A percentile compares a stretch with the other conserved stretches of the same genome.
Evolutionary conservation across 2,888 invertebrate species (phyloP).

Genomic region (Thumatha senex): DNA sequence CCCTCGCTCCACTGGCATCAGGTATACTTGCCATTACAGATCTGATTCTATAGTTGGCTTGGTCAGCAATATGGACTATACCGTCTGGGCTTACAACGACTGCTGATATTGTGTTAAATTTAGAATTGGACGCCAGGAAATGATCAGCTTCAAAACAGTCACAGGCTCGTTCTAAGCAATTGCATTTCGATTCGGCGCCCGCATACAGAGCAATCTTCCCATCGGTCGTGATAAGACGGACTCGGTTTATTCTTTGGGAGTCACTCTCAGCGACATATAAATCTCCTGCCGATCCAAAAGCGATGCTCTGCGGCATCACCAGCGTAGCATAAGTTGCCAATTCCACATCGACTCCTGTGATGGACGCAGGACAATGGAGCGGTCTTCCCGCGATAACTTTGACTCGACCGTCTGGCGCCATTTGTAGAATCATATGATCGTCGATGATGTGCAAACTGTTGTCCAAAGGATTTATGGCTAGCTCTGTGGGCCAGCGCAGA

Average conservation of each 20-base stretch:
- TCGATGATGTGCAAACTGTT: conserved; percentile 98
- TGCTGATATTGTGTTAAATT: conserved; percentile 96
- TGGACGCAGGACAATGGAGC: conserved; percentile 94
- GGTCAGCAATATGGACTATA: conserved; percentile 97
- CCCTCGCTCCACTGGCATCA: conserved; percentile 89
- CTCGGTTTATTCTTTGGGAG: conserved; percentile 95
- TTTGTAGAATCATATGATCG: conserved; percentile 96
- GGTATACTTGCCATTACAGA: conserved; percentile 96
- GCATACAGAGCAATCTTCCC: conserved; percentile 97
- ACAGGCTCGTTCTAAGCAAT: conserved; percentile 95
- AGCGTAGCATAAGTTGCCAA: conserved; percentile 95
- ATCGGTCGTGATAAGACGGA: conserved; percentile 95
- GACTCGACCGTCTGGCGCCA: conserved; percentile 95
- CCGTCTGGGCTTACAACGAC: conserved; percentile 97
- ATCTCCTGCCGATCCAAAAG: conserved; percentile 96
- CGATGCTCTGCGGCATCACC: conserved; percentile 96
- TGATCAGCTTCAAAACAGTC: conserved; percentile 97
- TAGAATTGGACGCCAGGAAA: conserved; percentile 95
- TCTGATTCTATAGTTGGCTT: conserved; percentile 94
- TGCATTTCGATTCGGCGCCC: conserved; percentile 96
- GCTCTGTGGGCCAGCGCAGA: conserved; percentile 97
- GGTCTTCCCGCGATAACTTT: conserved; percentile 97
- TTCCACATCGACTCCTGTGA: conserved; percentile 91
- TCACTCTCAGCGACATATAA: conserved; percentile 98
- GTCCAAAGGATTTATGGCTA: conserved; percentile 96